Base-by-base conservation (phyloP, 2,113 vertebrate species). In the Pteruthius melanotis region DNA sequence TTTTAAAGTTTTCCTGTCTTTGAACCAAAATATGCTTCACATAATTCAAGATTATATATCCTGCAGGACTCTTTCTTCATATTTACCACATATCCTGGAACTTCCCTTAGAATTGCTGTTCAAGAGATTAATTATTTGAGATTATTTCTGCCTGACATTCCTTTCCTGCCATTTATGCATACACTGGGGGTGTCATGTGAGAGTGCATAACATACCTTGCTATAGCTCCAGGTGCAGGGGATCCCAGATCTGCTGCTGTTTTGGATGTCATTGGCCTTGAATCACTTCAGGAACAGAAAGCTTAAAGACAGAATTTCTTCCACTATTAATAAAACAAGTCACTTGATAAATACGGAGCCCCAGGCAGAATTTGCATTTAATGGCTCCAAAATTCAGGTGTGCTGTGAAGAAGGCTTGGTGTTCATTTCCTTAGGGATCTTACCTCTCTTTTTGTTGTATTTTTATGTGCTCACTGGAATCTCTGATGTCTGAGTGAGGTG, bases 191-290 rank as follows among this genome's bases (percentile, higher is more conserved):
- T 63, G 17, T 59, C 22, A 33, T 8, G 8, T n/a, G 54, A n/a
- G 77, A 59, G 18, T 28, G 22, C 2, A 2, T 15, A 45, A 45
- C 0, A 0, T 54, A 27, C 37, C 39, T 59, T 63, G 23, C 27
- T 50, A 11, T 16, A 45, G 23, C 27, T 50, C 28, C 12, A 7
- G 23, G 9, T 52, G 11, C 54, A 61, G 13, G 9, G 1, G 4
- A 37, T 80, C 66, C 42, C 37, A 50, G 45, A 17, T 40, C 23
- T 7, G 11, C n/a, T 52, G 39, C 44, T 83, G 20, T 18, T 83
- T 26, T 72, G 8, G 42, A 13, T 81, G 40, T 18, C 31, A 39
- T 23, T 84, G 23, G 33, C 18, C 39, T 68, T 75, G 47, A 84
- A 84, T 42, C 39, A 37, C 52, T 78, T 57, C 24, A 0, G 6